These are phyloP conservation scores for Meda fulgida DNA, from an alignment of 2,797 vertebrate genomes.

Conservation along the genomic window DNA sequence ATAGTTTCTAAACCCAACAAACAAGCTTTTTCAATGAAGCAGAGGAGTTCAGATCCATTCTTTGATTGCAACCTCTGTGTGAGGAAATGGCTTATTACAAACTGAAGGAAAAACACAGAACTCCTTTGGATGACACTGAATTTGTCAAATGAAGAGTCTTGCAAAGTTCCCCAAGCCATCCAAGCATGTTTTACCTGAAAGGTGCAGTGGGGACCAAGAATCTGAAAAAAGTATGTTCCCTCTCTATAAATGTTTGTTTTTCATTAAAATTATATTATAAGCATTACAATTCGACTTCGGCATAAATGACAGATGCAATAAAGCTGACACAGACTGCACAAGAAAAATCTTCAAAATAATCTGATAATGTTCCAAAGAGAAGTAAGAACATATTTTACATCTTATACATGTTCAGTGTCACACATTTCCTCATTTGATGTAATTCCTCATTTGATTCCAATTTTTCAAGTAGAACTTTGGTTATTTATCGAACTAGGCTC, in stretches of 20 bases:
- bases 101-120: slow-evolving; percentile 58
- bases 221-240: neutral
- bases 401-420: neutral
- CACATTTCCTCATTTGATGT: neutral
- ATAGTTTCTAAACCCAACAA: slow-evolving; percentile 22
- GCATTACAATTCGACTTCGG: too few species aligned
- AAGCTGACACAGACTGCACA: neutral
- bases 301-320: neutral
- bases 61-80: slow-evolving; percentile 74
- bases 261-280: too few species aligned
- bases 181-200: neutral
- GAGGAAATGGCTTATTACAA: slow-evolving; percentile 70
- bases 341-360: neutral
- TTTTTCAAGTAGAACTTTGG: neutral
- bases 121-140: too few species aligned
- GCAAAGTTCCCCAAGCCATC: neutral
- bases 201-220: neutral
- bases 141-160: neutral
- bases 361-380: neutral
- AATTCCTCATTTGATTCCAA: too few species aligned
- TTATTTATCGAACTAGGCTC: neutral
- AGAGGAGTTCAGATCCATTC: slow-evolving; percentile 45
- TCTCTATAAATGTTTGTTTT: neutral
- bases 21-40: slow-evolving; percentile 28
- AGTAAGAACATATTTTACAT: neutral